Conservation (phyloP, 2,888 invertebrate species). For the Acleris laterana region DNA sequence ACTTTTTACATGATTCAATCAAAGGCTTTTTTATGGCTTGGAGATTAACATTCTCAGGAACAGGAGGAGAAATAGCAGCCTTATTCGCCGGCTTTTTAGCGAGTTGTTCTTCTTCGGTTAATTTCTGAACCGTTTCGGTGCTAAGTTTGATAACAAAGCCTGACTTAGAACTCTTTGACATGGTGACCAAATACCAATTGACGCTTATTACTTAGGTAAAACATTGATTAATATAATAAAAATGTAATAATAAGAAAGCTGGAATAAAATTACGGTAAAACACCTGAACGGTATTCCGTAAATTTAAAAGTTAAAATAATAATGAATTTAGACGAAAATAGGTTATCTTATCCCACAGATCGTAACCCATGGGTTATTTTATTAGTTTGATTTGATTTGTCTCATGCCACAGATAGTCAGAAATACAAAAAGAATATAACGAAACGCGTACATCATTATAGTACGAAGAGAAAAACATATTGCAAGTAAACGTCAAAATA, state of each 20-base stretch:
- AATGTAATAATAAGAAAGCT: conserved; percentile 2
- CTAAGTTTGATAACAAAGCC: conserved; percentile 80
- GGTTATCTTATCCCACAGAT: conserved; percentile 16
- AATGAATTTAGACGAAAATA: background rate
- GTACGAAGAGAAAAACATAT: background rate
- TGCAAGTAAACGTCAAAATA: too few relatives aligned
- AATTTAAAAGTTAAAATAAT: too few relatives aligned
- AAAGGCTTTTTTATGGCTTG: background rate
- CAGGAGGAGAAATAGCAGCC: conserved; percentile 18
- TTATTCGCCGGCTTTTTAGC: conserved; percentile 44
- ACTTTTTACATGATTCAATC: background rate
- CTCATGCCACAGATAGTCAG: background rate
- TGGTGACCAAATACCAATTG: background rate
- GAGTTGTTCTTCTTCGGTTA: conserved; percentile 65
- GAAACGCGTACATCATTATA: too few relatives aligned
- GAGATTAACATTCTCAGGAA: background rate
- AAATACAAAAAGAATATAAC: too few relatives aligned
- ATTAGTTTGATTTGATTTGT: background rate
- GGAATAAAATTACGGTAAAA: too few relatives aligned
- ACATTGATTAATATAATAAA: background rate
- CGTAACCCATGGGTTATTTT: background rate
- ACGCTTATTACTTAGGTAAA: background rate
- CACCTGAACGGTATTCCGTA: too few relatives aligned
- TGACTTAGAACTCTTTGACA: conserved; percentile 56
- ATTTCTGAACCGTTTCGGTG: conserved; percentile 75